A percentile compares a stretch with the other conserved stretches of the same genome.
phyloP scores from a whole-genome alignment of 2,888 invertebrate species.

The Spatulosminthurus flaviceps region DNA sequence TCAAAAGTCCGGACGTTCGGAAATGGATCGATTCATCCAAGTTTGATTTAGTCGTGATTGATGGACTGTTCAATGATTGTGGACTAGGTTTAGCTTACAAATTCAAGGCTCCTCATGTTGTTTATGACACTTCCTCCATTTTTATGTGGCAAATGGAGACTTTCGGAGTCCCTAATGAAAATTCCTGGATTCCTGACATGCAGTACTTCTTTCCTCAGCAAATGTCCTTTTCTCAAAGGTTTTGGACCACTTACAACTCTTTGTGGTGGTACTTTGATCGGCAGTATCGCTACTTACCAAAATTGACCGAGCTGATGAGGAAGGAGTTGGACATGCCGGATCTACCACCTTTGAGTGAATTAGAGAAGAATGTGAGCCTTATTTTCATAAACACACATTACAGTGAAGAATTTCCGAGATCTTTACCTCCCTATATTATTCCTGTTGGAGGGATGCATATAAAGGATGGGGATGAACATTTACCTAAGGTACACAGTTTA shows the following conservation, averaged over 20 bases:
- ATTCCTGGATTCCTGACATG: conserved; percentile 52
- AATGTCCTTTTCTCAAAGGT: conserved; percentile 47
- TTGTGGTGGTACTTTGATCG: conserved; percentile 47
- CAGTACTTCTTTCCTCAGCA: conserved; percentile 44
- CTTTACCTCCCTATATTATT: conserved; percentile 52
- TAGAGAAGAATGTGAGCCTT: conserved; percentile 52
- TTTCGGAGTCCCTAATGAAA: conserved; percentile 47
- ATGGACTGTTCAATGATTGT: conserved; percentile 52
- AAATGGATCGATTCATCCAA: conserved; percentile 31
- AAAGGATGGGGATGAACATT: conserved; percentile 37
- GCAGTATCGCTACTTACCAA: conserved; percentile 51
- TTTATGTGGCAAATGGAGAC: conserved; percentile 45
- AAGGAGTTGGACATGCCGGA: conserved; percentile 48
- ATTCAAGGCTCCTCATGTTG: conserved; percentile 45
- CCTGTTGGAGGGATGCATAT: conserved; percentile 49
- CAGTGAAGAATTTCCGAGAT: conserved; percentile 58
- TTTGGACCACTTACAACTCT: conserved; percentile 47
- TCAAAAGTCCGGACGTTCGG: conserved; percentile 6
- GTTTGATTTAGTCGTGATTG: conserved; percentile 51
- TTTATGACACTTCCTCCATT: conserved; percentile 43
- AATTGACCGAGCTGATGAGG: conserved; percentile 49
- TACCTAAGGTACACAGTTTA: conserved; percentile 42
- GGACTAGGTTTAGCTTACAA: conserved; percentile 48
- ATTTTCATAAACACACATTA: conserved; percentile 57
- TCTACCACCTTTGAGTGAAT: conserved; percentile 53